Evolutionary conservation across 2,797 vertebrate genomes (phyloP).

Genomic region (Xenops minutus): DNA sequence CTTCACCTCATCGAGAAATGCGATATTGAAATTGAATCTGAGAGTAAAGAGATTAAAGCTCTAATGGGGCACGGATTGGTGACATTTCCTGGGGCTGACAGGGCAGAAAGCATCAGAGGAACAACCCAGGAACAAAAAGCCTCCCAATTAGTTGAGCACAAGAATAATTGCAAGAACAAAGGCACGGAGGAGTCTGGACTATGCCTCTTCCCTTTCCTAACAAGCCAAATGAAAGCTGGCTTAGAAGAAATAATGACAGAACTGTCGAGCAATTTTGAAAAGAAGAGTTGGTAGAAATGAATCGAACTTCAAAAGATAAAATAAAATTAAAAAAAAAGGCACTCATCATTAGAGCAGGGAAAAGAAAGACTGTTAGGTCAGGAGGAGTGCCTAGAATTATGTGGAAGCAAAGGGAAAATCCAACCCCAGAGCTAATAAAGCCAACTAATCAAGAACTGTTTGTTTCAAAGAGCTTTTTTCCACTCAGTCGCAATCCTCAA

Average conservation of each 20-base stretch:
- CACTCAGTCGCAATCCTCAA: accelerated
- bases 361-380: not conserved
- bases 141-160: not conserved
- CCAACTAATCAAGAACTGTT: not conserved
- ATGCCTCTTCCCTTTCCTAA: not conserved
- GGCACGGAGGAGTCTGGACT: not conserved
- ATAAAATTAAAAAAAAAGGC: not conserved
- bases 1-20: not conserved
- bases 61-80: not conserved
- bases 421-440: not conserved
- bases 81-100: not conserved
- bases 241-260: not conserved
- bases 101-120: not conserved
- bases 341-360: not conserved
- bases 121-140: not conserved
- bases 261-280: accelerated
- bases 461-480: not conserved
- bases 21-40: not conserved
- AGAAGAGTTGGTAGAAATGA: not conserved
- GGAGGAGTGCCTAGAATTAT: not conserved
- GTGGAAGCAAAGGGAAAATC: not conserved
- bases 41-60: not conserved
- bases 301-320: not conserved
- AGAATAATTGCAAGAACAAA: not conserved
- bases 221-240: not conserved